These are phyloP conservation scores for Chamaetylas fuelleborni DNA, from an alignment of 2,113 vertebrate species.

Conservation along the genomic window DNA sequence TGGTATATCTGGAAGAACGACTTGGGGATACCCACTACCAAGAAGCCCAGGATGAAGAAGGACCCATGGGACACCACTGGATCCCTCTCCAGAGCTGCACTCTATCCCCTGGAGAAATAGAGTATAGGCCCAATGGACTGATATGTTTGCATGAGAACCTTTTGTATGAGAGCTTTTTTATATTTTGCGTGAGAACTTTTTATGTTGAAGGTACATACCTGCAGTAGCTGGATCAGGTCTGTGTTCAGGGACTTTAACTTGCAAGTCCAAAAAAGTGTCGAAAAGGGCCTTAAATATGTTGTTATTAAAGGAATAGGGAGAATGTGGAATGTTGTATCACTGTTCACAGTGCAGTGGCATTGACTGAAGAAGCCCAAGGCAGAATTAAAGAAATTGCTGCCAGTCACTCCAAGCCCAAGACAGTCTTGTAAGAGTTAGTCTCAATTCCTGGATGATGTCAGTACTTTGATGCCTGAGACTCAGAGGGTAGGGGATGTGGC, in stretches of 20 bases:
- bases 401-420: background rate
- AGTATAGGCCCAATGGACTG: background rate
- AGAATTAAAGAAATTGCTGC: background rate
- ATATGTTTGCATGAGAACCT: background rate
- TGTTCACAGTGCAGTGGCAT: background rate
- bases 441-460: background rate
- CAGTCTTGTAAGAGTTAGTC: background rate
- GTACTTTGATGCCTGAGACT: background rate
- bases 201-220: background rate
- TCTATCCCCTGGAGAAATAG: background rate
- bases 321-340: background rate
- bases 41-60: background rate
- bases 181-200: background rate
- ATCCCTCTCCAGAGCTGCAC: background rate
- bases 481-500: background rate
- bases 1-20: accelerated
- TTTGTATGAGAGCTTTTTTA: too few relatives aligned
- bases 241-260: background rate
- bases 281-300: background rate
- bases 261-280: background rate
- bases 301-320: background rate
- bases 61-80: background rate
- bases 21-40: background rate
- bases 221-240: background rate
- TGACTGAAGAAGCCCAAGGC: background rate